phyloP scores from a whole-genome alignment of 2,888 invertebrate species.

The Noctua janthina region DNA sequence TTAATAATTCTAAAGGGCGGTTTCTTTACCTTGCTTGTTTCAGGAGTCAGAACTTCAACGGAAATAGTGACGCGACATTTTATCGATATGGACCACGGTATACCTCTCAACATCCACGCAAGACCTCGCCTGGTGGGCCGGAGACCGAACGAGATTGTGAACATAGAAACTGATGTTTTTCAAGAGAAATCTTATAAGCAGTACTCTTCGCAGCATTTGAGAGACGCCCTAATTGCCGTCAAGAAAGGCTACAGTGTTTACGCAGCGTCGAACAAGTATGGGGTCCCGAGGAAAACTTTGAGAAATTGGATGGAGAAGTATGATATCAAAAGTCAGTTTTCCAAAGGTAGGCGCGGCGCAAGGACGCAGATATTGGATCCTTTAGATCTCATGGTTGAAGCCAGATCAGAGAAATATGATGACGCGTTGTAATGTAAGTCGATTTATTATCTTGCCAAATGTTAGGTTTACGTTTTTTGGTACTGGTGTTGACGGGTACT shows the following conservation, averaged over 20 bases:
- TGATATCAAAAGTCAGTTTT: slow-evolving; percentile 89
- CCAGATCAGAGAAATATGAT: slow-evolving; percentile 79
- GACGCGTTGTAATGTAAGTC: slow-evolving; percentile 65
- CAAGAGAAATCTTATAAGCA: slow-evolving; percentile 89
- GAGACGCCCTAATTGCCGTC: slow-evolving; percentile 88
- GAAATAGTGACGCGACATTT: slow-evolving; percentile 88
- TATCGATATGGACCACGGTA: slow-evolving; percentile 87
- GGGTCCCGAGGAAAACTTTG: slow-evolving; percentile 89
- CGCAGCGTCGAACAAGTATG: slow-evolving; percentile 90
- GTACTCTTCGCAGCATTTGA: slow-evolving; percentile 87
- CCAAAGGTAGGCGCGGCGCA: slow-evolving; percentile 86
- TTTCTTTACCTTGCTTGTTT: slow-evolving; percentile 88
- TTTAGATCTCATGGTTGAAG: slow-evolving; percentile 81
- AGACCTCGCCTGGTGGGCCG: slow-evolving; percentile 85
- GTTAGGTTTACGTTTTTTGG: slow-evolving; percentile 32
- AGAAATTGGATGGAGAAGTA: slow-evolving; percentile 91
- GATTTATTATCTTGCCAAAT: slow-evolving; percentile 56
- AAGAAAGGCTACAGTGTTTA: slow-evolving; percentile 90
- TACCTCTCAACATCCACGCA: slow-evolving; percentile 86
- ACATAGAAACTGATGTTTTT: slow-evolving; percentile 87
- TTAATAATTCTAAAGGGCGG: slow-evolving; percentile 77
- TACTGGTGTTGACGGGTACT: slow-evolving; percentile 17
- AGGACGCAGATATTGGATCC: slow-evolving; percentile 84
- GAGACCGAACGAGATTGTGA: slow-evolving; percentile 85
- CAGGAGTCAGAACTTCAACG: slow-evolving; percentile 88